Evolutionary conservation across 2,888 invertebrate species (phyloP).

Genomic region (Ashinkailepas kermadecensis): DNA sequence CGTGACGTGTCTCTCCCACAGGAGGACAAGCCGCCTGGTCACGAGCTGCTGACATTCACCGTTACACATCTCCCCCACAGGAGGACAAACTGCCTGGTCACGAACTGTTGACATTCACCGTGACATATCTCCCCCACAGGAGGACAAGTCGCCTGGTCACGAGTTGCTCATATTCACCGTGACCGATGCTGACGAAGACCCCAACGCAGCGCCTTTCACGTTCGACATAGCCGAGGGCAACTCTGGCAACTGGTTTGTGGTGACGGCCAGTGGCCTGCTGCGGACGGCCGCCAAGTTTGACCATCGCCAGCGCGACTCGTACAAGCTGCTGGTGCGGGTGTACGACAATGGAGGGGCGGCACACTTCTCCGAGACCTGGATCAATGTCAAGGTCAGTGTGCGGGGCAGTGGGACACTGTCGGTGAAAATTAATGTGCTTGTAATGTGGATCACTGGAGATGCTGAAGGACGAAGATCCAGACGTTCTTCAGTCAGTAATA

Average conservation of each 20-base stretch:
- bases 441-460: not conserved
- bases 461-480: not conserved
- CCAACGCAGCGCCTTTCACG: constrained; percentile 55
- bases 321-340: constrained; percentile 74
- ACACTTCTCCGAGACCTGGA: constrained; percentile 76
- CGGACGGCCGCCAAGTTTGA: constrained; percentile 77
- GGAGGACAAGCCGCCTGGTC: too few species aligned
- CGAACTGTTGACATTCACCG: not conserved
- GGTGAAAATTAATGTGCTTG: too few species aligned
- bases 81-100: not conserved
- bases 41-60: too few species aligned
- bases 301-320: constrained; percentile 70
- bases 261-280: constrained; percentile 76
- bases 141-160: not conserved
- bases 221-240: constrained; percentile 59
- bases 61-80: constrained; percentile 38
- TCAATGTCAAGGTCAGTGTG: constrained; percentile 51
- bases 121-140: constrained; percentile 54
- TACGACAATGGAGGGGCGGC: constrained; percentile 91
- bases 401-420: too few species aligned
- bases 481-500: too few species aligned
- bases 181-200: constrained; percentile 60
- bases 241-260: constrained; percentile 72
- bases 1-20: too few species aligned
- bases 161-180: not conserved